A percentile compares a stretch with the other conserved stretches of the same genome.
Conservation (phyloP, 2,797 vertebrate species). For the Lepilemur septentrionalis region DNA sequence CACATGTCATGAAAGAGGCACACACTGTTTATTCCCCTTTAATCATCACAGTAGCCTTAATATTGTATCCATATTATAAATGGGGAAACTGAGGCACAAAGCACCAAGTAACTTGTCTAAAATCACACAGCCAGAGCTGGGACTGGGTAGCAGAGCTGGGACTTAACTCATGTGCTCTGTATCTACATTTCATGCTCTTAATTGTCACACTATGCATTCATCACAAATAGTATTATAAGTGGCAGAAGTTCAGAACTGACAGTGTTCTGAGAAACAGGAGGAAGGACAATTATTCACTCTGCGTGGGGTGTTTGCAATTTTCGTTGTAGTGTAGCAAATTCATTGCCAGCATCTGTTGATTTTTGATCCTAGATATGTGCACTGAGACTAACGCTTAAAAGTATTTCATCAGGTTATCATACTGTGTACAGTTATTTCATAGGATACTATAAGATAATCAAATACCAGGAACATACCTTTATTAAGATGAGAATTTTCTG, state of each 20-base stretch:
- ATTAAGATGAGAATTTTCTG: background rate
- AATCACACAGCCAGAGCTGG: background rate
- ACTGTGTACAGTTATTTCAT: background rate
- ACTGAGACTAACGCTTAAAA: background rate
- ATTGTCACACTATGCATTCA: fast-evolving
- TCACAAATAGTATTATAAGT: background rate
- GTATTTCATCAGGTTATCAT: background rate
- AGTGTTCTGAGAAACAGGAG: background rate
- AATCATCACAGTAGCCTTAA: background rate
- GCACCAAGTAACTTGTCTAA: background rate
- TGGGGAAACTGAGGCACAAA: background rate
- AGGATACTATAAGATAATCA: background rate
- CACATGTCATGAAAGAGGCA: background rate
- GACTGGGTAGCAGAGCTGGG: background rate
- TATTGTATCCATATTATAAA: background rate
- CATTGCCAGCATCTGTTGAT: background rate
- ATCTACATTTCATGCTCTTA: background rate
- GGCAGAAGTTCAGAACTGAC: background rate
- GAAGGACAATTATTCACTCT: background rate
- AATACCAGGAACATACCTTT: background rate
- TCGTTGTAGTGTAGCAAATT: background rate
- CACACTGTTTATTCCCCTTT: background rate
- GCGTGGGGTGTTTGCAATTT: background rate
- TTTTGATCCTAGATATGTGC: background rate
- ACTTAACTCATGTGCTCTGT: background rate